These are phyloP conservation scores for Oenanthe melanoleuca DNA, from an alignment of 2,113 vertebrate species.

Conservation along the genomic window DNA sequence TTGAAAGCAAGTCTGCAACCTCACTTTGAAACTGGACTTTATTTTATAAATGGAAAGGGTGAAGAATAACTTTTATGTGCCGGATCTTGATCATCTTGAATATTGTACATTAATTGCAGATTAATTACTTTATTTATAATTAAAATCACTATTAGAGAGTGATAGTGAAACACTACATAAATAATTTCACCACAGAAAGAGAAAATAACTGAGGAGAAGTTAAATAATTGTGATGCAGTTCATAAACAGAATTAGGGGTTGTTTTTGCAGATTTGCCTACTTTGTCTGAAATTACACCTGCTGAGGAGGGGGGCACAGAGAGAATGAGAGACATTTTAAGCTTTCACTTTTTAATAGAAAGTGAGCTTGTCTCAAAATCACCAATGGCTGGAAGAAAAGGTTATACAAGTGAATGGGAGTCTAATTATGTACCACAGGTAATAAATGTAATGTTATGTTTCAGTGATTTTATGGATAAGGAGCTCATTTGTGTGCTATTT, in stretches of 20 bases:
- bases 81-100: background rate
- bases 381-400: constrained; percentile 49
- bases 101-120: background rate
- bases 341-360: background rate
- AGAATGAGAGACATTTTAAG: background rate
- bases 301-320: background rate
- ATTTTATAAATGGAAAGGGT: background rate
- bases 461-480: constrained; percentile 66
- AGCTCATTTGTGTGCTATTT: constrained; percentile 64
- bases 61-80: background rate
- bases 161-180: background rate
- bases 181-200: background rate
- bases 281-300: constrained; percentile 11
- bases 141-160: background rate
- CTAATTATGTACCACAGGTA: constrained; percentile 69
- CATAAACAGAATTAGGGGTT: background rate
- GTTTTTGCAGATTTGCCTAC: background rate
- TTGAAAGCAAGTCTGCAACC: background rate
- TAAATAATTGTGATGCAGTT: background rate
- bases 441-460: constrained; percentile 70
- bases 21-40: background rate
- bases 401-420: constrained; percentile 31
- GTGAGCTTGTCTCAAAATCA: constrained; percentile 45
- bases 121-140: constrained; percentile 4
- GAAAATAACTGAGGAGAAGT: constrained; percentile 16